phyloP scores from a whole-genome alignment of 2,888 invertebrate genomes.

The Periphyllus acericola region DNA sequence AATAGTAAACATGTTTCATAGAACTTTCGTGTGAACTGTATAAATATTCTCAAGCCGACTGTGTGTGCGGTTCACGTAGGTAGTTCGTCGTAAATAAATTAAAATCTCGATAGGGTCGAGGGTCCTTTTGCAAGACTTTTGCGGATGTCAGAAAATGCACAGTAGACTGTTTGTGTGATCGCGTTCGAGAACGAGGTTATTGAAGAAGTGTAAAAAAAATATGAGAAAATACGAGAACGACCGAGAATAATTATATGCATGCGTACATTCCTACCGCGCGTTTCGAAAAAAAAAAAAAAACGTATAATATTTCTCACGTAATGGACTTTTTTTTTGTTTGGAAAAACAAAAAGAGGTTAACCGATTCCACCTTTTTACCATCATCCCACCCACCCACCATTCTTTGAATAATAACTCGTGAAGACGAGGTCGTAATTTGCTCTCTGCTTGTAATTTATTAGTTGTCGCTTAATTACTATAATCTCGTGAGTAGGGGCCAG shows the following conservation, averaged over 20 bases:
- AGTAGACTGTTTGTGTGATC: not conserved
- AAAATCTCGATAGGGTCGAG: not conserved
- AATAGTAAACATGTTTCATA: too few relatives aligned
- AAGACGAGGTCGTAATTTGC: slow-evolving; percentile 43
- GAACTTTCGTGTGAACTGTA: too few relatives aligned
- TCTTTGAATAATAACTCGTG: not conserved
- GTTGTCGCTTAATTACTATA: slow-evolving; percentile 52
- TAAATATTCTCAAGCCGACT: too few relatives aligned
- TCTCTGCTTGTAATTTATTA: slow-evolving; percentile 51
- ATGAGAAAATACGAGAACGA: not conserved
- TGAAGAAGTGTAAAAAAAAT: not conserved
- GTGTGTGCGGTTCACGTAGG: not conserved
- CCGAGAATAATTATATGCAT: not conserved
- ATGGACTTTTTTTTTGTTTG: not conserved
- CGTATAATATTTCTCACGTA: not conserved
- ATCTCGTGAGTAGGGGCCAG: not conserved
- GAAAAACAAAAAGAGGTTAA: slow-evolving; percentile 27
- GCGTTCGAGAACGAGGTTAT: not conserved
- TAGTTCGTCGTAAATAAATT: not conserved
- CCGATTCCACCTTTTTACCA: not conserved
- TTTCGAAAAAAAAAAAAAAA: not conserved
- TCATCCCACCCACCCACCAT: too few relatives aligned
- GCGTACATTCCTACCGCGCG: not conserved
- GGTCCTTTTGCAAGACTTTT: not conserved
- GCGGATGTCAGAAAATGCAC: not conserved